Evolutionary conservation across 2,888 invertebrate genomes (phyloP).

Genomic region (Aquatica leii): DNA sequence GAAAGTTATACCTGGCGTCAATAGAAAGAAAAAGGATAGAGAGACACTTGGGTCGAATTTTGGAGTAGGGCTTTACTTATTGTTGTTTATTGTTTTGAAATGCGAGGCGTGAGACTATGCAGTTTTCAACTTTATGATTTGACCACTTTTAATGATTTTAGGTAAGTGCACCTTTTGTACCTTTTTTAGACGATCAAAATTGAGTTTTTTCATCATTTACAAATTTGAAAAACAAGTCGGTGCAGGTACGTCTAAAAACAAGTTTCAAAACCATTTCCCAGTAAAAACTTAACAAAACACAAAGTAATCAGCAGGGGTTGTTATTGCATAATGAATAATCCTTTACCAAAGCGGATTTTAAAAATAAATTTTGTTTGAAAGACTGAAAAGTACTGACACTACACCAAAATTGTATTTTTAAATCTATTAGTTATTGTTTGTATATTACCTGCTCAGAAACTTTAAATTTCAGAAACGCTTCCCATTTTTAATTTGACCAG

Average conservation of each 20-base stretch:
- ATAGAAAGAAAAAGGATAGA: conserved; percentile 18
- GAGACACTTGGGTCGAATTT: conserved; percentile 10
- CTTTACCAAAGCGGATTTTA: not conserved
- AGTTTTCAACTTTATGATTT: conserved; percentile 47
- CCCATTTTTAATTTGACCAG: too few relatives aligned
- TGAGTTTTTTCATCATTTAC: too few relatives aligned
- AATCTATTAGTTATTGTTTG: not conserved
- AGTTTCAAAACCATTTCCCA: too few relatives aligned
- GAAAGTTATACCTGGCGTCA: conserved; percentile 3
- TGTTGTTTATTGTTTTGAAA: conserved; percentile 42
- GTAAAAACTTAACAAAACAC: not conserved
- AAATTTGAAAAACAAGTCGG: too few relatives aligned
- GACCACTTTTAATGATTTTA: conserved; percentile 7
- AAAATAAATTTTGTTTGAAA: not conserved
- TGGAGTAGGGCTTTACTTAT: conserved; percentile 34
- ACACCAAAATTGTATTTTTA: not conserved
- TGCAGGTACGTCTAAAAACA: too few relatives aligned
- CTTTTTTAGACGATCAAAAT: too few relatives aligned
- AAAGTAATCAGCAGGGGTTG: conserved; percentile 9
- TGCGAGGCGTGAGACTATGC: conserved; percentile 54
- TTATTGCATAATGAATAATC: conserved; percentile 11
- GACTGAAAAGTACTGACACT: not conserved
- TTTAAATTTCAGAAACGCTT: too few relatives aligned
- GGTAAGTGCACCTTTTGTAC: conserved; percentile 10
- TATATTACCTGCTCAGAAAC: not conserved